Conservation (phyloP, 2,113 vertebrate genomes). For the Thalassarche chlororhynchos region DNA sequence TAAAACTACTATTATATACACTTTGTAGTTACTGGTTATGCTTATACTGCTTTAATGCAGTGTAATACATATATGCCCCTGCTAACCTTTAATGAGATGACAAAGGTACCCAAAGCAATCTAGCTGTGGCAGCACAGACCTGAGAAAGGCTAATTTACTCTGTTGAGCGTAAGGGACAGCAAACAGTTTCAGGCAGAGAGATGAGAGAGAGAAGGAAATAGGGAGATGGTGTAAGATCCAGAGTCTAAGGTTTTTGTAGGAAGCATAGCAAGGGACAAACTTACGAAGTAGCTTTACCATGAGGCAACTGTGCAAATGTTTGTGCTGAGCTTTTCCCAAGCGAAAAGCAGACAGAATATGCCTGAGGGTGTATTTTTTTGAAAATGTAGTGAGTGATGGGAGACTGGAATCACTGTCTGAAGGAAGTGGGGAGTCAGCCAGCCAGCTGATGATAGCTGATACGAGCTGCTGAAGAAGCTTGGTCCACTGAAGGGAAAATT, state of each 20-base stretch:
- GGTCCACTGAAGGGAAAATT: background rate
- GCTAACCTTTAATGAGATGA: background rate
- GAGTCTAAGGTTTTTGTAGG: background rate
- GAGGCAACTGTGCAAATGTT: background rate
- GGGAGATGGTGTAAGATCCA: background rate
- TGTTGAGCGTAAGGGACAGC: background rate
- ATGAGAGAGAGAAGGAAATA: background rate
- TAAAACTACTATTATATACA: background rate
- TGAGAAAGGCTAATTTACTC: background rate
- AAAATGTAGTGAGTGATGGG: background rate
- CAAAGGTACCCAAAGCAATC: background rate
- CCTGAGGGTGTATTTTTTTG: background rate
- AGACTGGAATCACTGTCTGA: background rate
- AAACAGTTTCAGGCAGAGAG: background rate
- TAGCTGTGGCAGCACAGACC: background rate
- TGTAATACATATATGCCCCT: background rate
- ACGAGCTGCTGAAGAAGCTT: background rate
- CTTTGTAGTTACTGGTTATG: background rate
- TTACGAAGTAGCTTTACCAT: background rate
- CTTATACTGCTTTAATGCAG: background rate
- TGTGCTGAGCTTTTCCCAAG: background rate
- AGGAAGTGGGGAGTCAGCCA: background rate
- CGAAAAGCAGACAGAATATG: background rate
- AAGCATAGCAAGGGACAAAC: background rate
- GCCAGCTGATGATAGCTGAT: background rate